Evolutionary conservation across 2,888 invertebrate genomes (phyloP).

Genomic region (Polymixis flavicincta): DNA sequence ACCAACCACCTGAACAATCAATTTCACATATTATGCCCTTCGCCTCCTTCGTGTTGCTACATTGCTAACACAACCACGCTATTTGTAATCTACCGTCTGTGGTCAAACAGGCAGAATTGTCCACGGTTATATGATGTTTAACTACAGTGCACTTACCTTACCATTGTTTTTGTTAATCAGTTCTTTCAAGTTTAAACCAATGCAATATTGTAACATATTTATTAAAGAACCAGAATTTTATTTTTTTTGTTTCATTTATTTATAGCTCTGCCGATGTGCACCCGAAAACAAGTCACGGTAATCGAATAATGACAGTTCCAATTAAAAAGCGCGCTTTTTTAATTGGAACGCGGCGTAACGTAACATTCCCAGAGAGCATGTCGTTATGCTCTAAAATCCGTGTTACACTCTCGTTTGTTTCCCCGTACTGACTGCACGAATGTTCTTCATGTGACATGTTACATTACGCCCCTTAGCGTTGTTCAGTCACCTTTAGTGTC

Average conservation of each 20-base stretch:
- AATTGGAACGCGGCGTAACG: too few relatives aligned
- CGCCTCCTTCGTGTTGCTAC: too few relatives aligned
- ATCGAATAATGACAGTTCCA: neutral
- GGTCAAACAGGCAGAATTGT: neutral
- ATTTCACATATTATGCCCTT: too few relatives aligned
- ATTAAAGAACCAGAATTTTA: slow-evolving; percentile 72
- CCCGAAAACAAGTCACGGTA: too few relatives aligned
- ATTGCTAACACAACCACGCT: neutral
- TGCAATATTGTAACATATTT: slow-evolving; percentile 75
- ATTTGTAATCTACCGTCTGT: neutral
- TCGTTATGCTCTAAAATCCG: too few relatives aligned
- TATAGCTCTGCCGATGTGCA: neutral
- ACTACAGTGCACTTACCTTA: slow-evolving; percentile 54
- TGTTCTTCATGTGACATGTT: too few relatives aligned
- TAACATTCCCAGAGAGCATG: too few relatives aligned
- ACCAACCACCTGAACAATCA: neutral
- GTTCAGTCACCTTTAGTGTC: too few relatives aligned
- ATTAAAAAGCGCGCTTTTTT: neutral
- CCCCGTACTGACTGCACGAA: too few relatives aligned
- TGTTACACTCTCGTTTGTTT: too few relatives aligned
- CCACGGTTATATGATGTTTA: neutral
- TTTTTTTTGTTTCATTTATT: slow-evolving; percentile 25
- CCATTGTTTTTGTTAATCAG: slow-evolving; percentile 47
- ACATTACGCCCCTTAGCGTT: too few relatives aligned
- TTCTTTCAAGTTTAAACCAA: slow-evolving; percentile 64